A percentile compares a stretch with the other conserved stretches of the same genome.
Evolutionary conservation across 1,140 invertebrate genomes (phyloP).

Genomic region (Heliconius congener): DNA sequence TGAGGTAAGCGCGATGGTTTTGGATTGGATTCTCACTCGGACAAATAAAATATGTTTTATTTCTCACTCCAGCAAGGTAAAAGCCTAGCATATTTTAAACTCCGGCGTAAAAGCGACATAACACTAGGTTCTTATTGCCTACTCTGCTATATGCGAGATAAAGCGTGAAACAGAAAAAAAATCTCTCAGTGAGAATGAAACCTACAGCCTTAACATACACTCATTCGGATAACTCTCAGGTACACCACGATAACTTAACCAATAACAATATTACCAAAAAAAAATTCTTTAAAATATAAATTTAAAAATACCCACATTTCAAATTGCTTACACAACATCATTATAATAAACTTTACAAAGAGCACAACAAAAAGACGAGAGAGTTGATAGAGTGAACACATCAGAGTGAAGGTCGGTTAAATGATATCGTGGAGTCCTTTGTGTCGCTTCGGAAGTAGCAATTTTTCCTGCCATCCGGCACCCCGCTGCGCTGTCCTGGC

Average conservation of each 20-base stretch:
- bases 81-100: too few species aligned
- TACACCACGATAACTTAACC: background rate
- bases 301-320: background rate
- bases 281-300: background rate
- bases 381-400: constrained; percentile 10
- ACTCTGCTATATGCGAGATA: too few species aligned
- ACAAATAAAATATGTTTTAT: too few species aligned
- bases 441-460: constrained; percentile 65
- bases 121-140: too few species aligned
- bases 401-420: constrained; percentile 26
- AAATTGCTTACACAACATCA: background rate
- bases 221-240: too few species aligned
- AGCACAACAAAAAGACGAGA: background rate
- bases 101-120: too few species aligned
- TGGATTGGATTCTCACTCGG: too few species aligned
- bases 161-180: too few species aligned
- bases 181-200: too few species aligned
- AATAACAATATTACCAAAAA: background rate
- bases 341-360: background rate
- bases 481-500: constrained; percentile 52
- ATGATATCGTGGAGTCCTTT: constrained; percentile 60
- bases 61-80: too few species aligned
- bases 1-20: too few species aligned
- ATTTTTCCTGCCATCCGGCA: constrained; percentile 73
- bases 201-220: too few species aligned